Conservation (phyloP, 2,888 invertebrate genomes). For the Drosophila recens region DNA sequence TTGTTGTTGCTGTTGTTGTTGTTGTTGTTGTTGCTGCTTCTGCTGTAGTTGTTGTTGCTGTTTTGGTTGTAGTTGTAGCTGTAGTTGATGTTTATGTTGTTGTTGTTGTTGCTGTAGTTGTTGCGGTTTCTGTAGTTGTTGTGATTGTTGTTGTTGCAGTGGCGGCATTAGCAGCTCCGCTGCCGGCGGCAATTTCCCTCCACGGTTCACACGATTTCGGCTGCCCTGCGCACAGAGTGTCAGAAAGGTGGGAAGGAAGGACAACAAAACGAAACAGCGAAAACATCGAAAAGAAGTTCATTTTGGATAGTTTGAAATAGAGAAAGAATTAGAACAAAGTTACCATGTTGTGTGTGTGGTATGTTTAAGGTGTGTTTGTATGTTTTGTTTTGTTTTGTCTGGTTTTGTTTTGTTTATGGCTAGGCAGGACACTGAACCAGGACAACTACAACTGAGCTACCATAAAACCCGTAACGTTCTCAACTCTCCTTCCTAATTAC, state of each 20-base stretch:
- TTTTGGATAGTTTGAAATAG: slow-evolving; percentile 54
- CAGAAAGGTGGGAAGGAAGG: slow-evolving; percentile 26
- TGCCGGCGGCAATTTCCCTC: slow-evolving; percentile 66
- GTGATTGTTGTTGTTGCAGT: slow-evolving; percentile 51
- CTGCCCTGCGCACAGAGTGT: slow-evolving; percentile 59
- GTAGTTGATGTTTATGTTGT: slow-evolving; percentile 37
- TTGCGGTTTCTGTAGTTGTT: slow-evolving; percentile 39
- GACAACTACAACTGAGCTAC: slow-evolving; percentile 22
- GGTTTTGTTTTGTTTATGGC: slow-evolving; percentile 24
- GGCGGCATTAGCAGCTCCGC: slow-evolving; percentile 52
- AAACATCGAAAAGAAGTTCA: slow-evolving; percentile 46
- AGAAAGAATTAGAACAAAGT: slow-evolving; percentile 64
- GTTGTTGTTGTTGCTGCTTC: slow-evolving; percentile 58
- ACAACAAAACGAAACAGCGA: slow-evolving; percentile 56
- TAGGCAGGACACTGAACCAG: slow-evolving; percentile 32
- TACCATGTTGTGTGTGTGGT: slow-evolving; percentile 43
- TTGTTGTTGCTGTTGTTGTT: slow-evolving; percentile 45
- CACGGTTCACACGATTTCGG: slow-evolving; percentile 68
- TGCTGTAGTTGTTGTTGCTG: slow-evolving; percentile 57
- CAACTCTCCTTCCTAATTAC: slow-evolving; percentile 56
- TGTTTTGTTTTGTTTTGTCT: slow-evolving; percentile 32
- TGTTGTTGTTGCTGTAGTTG: slow-evolving; percentile 49
- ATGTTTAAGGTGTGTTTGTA: slow-evolving; percentile 26
- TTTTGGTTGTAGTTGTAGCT: slow-evolving; percentile 36
- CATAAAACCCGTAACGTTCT: neutral